phyloP scores from a whole-genome alignment of 37 sponge, comb jelly and placozoan genomes.

The Halisarca cf. caerulea region DNA sequence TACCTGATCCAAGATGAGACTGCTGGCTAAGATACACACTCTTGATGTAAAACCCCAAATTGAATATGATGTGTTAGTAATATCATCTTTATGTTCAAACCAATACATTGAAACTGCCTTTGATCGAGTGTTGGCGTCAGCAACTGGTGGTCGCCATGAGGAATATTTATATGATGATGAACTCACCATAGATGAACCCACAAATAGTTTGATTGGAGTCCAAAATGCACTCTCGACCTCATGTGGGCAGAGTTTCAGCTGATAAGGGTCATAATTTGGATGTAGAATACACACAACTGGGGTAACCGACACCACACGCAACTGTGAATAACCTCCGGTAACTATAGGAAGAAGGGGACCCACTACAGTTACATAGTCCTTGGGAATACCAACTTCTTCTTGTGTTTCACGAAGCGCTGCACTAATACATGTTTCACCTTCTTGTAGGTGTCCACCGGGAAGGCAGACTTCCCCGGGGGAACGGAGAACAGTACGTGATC shows the following conservation, averaged over 20 bases:
- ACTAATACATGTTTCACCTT: constrained; percentile 8
- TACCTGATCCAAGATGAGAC: constrained; percentile 17
- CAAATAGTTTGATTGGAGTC: constrained; percentile 50
- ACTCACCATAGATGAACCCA: no score
- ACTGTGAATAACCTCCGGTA: no score
- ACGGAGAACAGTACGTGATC: constrained; percentile 6
- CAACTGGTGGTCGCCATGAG: background rate
- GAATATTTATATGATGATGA: background rate
- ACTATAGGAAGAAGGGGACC: constrained; percentile 21
- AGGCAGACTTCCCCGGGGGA: constrained; percentile 58
- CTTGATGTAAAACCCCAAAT: constrained; percentile 53
- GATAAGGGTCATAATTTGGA: background rate
- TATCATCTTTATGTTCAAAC: background rate
- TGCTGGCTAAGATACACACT: constrained; percentile 27
- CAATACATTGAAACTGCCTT: background rate
- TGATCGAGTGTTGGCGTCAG: no score
- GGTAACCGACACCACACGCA: background rate
- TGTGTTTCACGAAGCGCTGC: constrained; percentile 73
- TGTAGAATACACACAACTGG: constrained; percentile 27
- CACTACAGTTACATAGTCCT: constrained; percentile 22
- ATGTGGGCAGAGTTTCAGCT: constrained; percentile 27
- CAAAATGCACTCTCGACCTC: constrained; percentile 58
- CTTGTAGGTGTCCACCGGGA: constrained; percentile 62
- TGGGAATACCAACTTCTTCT: constrained; percentile 59
- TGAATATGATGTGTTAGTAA: background rate